Evolutionary conservation across 2,888 invertebrate genomes (phyloP).

Genomic region (Mactromeris polynyma): DNA sequence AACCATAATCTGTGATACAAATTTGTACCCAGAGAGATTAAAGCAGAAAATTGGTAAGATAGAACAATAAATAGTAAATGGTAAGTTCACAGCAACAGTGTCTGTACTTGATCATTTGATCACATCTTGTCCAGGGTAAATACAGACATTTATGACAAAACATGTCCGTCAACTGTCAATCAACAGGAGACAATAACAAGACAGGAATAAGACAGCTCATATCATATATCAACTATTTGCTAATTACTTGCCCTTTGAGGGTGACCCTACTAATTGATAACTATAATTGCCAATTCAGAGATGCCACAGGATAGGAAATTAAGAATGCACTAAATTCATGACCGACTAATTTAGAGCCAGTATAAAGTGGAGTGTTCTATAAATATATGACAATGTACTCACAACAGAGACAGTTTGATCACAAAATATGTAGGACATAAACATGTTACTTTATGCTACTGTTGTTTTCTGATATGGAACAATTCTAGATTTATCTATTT

Average conservation of each 20-base stretch:
- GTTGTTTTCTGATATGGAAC: neutral
- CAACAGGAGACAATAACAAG: slow-evolving; percentile 18
- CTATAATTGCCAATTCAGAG: slow-evolving; percentile 13
- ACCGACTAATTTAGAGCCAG: neutral
- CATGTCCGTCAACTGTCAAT: slow-evolving; percentile 33
- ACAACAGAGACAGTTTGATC: neutral
- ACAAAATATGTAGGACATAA: neutral
- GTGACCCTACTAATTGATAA: slow-evolving; percentile 15
- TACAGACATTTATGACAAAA: slow-evolving; percentile 22
- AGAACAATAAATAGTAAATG: too few relatives aligned
- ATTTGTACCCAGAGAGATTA: too few relatives aligned
- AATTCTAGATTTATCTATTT: neutral
- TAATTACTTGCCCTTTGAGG: slow-evolving; percentile 28
- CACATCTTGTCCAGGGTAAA: neutral
- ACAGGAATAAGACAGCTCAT: slow-evolving; percentile 20
- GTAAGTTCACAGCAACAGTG: neutral
- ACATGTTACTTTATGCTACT: neutral
- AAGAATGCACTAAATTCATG: neutral
- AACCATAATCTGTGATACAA: neutral
- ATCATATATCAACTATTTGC: slow-evolving; percentile 22
- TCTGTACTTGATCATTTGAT: neutral
- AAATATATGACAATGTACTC: neutral
- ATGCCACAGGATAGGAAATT: neutral
- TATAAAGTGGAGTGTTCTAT: neutral
- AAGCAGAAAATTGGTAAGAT: neutral